Evolutionary conservation across 2,888 invertebrate genomes (phyloP).

Genomic region (Cordilura impudica): DNA sequence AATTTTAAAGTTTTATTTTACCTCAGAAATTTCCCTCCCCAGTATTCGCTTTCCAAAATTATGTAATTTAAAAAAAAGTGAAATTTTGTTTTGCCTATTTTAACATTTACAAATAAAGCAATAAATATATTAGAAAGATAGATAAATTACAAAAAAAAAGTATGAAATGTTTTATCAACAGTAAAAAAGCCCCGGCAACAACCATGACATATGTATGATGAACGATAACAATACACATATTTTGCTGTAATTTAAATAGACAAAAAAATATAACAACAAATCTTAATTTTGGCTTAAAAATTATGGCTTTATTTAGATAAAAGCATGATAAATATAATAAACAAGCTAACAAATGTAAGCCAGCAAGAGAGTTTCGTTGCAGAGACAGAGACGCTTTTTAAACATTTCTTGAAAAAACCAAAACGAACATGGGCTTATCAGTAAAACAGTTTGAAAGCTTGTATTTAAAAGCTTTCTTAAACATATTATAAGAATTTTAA

Average conservation of each 20-base stretch:
- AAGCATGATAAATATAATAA: neutral
- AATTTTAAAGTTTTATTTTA: too few species aligned
- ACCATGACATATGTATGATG: conserved; percentile 8
- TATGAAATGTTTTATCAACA: neutral
- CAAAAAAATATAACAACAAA: neutral
- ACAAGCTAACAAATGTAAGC: neutral
- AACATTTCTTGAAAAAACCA: too few species aligned
- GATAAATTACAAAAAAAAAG: neutral
- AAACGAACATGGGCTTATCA: too few species aligned
- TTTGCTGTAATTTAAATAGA: neutral
- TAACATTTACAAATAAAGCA: neutral
- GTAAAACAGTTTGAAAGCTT: neutral
- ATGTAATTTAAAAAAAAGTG: neutral
- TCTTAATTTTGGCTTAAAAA: neutral
- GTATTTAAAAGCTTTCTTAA: neutral
- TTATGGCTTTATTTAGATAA: neutral
- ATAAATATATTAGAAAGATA: conserved; percentile 10
- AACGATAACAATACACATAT: neutral
- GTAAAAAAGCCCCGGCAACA: neutral
- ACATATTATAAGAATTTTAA: too few species aligned
- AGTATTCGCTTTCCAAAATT: neutral
- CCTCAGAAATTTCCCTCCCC: too few species aligned
- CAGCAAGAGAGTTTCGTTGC: too few species aligned
- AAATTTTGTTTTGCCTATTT: conserved; percentile 6
- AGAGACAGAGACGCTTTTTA: too few species aligned